Base-by-base conservation (phyloP, 2,113 vertebrate genomes). In the Enhydra lutris region DNA sequence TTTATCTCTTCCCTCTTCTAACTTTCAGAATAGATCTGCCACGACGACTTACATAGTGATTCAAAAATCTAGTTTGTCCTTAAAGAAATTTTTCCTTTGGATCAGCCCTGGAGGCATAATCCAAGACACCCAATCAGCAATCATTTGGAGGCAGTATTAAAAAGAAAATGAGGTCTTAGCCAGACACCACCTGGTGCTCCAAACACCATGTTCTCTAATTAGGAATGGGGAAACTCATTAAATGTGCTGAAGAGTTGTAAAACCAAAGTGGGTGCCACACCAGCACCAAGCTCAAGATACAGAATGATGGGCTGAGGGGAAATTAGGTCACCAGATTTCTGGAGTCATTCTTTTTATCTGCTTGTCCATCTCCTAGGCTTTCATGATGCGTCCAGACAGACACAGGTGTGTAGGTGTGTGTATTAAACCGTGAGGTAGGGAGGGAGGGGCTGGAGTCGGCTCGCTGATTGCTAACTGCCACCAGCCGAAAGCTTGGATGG, bases 161-260 rank as follows among this genome's bases (percentile, higher is more conserved):
- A 57, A 57, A 61, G 5, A 52, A 83, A 50, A 78, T 12, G 20
- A 93, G 92, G 57, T 89, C 45, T 92, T 86, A 89, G 65, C 61
- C n/a, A 94, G 82, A 95, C 36, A 94, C 67, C 89, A 94, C 74
- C 92, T 90, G 57, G 61, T 95, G 74, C 84, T 84, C 50, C 42
- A 84, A 96, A 76, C 42, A 87, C 79, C n/a, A 15, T 11, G 45
- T 81, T 92, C n/a, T 97, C 96, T 92, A 81, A 69, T 95, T 86
- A 96, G 74, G 57, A 31, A 73, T 0, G 20, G 47, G 52, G n/a
- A 76, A 83, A 55, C 57, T 93, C 76, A 67, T 89, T 96, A 83
- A 74, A 59, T 65, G 79, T 83, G 89, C 91, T 31, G 26, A 94
- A 21, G n/a, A 78, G 36, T 34, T 71, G n/a, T 29, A 42, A 91